Evolutionary conservation across 2,113 vertebrate genomes (phyloP).

Genomic region (Syngnathus floridae): DNA sequence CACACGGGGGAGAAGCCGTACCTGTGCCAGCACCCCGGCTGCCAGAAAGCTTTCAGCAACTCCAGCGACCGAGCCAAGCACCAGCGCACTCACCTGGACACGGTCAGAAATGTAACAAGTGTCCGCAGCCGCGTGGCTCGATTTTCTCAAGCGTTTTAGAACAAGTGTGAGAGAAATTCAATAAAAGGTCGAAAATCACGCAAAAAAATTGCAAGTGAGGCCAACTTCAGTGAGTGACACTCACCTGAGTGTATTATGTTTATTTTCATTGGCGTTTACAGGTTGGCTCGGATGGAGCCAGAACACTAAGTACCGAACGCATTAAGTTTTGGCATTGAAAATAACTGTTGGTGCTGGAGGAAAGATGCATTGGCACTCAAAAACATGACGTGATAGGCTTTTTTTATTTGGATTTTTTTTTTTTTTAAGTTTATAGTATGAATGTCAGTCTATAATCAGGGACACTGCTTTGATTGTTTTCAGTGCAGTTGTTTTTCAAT

Average conservation of each 20-base stretch:
- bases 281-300: background rate
- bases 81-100: slow-evolving; percentile 97
- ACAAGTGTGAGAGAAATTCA: background rate
- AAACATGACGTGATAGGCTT: background rate
- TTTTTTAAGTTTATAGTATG: background rate
- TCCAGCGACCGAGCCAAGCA: slow-evolving; percentile 97
- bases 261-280: background rate
- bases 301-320: background rate
- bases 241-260: background rate
- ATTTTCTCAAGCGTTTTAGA: background rate
- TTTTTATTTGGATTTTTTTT: background rate
- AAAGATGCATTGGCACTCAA: background rate
- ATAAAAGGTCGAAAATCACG: background rate
- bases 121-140: slow-evolving; percentile 11
- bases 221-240: background rate
- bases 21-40: slow-evolving; percentile 96
- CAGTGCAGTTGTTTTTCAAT: background rate
- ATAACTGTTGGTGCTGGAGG: background rate
- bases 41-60: slow-evolving; percentile 99
- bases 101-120: slow-evolving; percentile 71
- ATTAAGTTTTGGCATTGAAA: background rate
- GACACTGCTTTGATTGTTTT: background rate
- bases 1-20: slow-evolving; percentile 98
- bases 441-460: background rate
- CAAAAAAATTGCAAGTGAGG: background rate